These are phyloP conservation scores for Astur gentilis DNA, from an alignment of 2,113 vertebrate genomes.

Conservation along the genomic window DNA sequence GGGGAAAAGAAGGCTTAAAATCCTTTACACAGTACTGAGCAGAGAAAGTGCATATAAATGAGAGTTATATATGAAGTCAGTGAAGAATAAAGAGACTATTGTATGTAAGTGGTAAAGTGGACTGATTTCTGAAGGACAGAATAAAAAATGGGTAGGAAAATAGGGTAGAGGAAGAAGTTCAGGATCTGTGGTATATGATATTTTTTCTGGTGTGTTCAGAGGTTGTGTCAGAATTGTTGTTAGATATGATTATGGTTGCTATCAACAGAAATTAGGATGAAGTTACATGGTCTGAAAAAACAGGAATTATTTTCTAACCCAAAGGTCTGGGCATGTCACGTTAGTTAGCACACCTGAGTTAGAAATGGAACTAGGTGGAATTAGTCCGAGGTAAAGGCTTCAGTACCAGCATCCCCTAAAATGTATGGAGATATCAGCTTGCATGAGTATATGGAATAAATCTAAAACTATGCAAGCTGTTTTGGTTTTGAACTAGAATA, in stretches of 20 bases:
- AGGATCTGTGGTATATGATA: neutral
- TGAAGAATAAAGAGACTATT: neutral
- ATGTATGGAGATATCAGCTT: neutral
- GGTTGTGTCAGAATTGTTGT: neutral
- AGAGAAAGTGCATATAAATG: neutral
- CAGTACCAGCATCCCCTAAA: neutral
- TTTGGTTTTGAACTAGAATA: neutral
- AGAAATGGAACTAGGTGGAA: neutral
- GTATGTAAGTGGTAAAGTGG: neutral
- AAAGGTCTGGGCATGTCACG: neutral
- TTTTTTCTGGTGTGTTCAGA: neutral
- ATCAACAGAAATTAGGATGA: neutral
- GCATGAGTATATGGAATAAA: neutral
- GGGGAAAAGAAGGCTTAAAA: neutral
- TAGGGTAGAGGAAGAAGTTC: neutral
- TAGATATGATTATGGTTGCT: neutral
- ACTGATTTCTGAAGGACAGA: neutral
- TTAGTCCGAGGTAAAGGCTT: neutral
- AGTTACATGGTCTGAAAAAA: neutral
- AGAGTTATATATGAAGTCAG: neutral
- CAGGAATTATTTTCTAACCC: neutral
- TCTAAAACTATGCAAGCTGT: neutral
- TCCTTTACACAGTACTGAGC: neutral
- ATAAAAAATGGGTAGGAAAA: neutral
- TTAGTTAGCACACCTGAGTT: neutral